Evolutionary conservation across 2,888 invertebrate genomes (phyloP), one percentile per base, ranked within the genome.

Genomic region (Drosophila peninsularis): DNA sequence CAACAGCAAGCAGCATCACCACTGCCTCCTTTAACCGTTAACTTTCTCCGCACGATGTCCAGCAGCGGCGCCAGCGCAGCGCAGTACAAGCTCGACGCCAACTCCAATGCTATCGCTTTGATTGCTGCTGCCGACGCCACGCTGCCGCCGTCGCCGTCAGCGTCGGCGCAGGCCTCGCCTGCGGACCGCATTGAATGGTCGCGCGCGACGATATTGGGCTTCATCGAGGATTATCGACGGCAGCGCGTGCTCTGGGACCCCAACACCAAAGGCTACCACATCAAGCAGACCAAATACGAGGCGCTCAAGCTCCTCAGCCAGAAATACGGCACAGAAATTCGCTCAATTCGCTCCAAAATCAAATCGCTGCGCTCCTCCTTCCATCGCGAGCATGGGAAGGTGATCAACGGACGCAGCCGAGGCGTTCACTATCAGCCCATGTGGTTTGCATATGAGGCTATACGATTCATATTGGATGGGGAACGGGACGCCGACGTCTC

Each of bases 361-460:
- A 91, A 91, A 71, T 91, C 91, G 67, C 75, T 91, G 72, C 91
- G 91, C 50, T 91, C 91, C 61, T 92, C 92, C 49, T 91, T 91
- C 65, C 91, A 91, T 66, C 90, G 91, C 24, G 91, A 91, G 56
- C 91, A 91, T 53, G 92, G 92, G 64, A 91, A 91, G 83, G 91
- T 91, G 77, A 80, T 91, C 39, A 92, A 82, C 61, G 91, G 91
- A 34, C 86, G 91, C 73, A 89, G 75, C 55, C 91, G 91, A 50
- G 92, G 92, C 30, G 84, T 92, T 5, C 88, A 84, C 70, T 91
- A 91, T 82, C 91, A 91, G 76, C 91, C 91, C 71, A 91, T 92
- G 92, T 91, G 91, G 91, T 91, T 92, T 80, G 91, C 92, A 80
- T 91, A 91, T 71, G 92, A 91, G 80, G 91, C 92, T 68, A 91